Conservation (phyloP, 2,888 invertebrate species). For the Orchestes rusci region DNA sequence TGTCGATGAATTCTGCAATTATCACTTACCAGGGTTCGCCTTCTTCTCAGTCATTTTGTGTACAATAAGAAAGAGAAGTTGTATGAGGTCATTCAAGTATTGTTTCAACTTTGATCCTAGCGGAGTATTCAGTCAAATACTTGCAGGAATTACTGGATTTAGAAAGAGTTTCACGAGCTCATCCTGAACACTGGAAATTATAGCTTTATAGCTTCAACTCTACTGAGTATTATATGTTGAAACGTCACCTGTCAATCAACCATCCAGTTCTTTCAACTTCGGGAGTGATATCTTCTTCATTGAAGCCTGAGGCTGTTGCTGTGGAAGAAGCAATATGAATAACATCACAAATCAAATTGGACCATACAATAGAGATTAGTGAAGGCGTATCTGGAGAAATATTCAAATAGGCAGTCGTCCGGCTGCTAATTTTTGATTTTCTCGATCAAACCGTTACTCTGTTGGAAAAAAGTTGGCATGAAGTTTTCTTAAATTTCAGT, state of each 20-base stretch:
- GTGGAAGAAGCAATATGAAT: too few relatives aligned
- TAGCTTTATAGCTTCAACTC: too few relatives aligned
- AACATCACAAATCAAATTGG: too few relatives aligned
- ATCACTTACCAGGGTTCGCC: too few relatives aligned
- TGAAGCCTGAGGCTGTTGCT: too few relatives aligned
- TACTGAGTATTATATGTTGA: too few relatives aligned
- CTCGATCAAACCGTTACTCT: constrained; percentile 3
- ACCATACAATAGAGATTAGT: constrained; percentile 2
- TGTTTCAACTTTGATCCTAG: constrained; percentile 4
- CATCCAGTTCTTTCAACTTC: too few relatives aligned
- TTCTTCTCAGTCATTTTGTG: too few relatives aligned
- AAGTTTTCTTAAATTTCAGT: constrained; percentile 2
- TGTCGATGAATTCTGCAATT: neutral
- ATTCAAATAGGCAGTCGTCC: constrained; percentile 6
- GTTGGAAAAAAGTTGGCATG: constrained; percentile 3
- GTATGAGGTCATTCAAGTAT: too few relatives aligned
- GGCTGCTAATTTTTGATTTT: constrained; percentile 1
- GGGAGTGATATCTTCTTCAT: too few relatives aligned
- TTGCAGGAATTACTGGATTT: constrained; percentile 5
- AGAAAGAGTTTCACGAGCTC: constrained; percentile 5
- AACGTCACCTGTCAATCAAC: too few relatives aligned
- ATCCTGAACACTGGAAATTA: constrained; percentile 9
- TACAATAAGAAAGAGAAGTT: too few relatives aligned
- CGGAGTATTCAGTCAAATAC: constrained; percentile 3
- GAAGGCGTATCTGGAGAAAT: constrained; percentile 9